These are phyloP conservation scores for Alaudala cheleensis DNA, from an alignment of 2,113 vertebrate genomes.

Conservation along the genomic window DNA sequence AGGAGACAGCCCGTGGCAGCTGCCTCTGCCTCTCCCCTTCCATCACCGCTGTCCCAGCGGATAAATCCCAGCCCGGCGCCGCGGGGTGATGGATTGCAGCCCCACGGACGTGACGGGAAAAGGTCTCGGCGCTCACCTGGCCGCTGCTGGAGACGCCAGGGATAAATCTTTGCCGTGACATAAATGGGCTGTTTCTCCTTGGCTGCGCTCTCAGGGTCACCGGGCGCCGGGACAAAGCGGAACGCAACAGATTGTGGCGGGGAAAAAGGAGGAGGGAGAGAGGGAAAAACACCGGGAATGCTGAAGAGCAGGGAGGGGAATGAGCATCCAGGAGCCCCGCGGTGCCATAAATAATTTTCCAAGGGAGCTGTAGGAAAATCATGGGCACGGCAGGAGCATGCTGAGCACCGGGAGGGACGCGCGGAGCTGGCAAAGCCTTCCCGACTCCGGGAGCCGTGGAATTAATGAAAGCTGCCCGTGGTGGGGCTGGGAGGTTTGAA, in stretches of 20 bases:
- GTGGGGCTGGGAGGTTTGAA: not conserved
- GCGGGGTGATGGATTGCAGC: not conserved
- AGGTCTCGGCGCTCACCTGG: conserved; percentile 7
- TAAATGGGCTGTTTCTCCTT: conserved; percentile 57
- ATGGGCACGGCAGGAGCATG: not conserved
- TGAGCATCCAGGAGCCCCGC: not conserved
- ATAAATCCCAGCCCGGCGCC: not conserved
- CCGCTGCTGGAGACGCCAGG: not conserved
- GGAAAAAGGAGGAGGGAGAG: not conserved
- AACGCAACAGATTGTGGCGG: not conserved
- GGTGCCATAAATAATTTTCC: not conserved
- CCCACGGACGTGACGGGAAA: not conserved
- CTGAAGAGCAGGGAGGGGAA: not conserved
- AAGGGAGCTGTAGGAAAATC: not conserved
- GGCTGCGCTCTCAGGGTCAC: conserved; percentile 22
- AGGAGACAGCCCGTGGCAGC: not conserved
- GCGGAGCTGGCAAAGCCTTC: not conserved
- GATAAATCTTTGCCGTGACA: conserved; percentile 48
- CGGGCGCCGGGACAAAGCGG: not conserved
- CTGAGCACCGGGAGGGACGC: not conserved
- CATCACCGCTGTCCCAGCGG: not conserved
- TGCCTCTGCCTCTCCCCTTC: not conserved
- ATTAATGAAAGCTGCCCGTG: not conserved
- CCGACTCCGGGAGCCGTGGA: accelerated
- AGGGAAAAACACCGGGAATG: not conserved